These are phyloP conservation scores for Antechinus stuartii DNA, from an alignment of 2,113 vertebrate species.

Conservation along the genomic window DNA sequence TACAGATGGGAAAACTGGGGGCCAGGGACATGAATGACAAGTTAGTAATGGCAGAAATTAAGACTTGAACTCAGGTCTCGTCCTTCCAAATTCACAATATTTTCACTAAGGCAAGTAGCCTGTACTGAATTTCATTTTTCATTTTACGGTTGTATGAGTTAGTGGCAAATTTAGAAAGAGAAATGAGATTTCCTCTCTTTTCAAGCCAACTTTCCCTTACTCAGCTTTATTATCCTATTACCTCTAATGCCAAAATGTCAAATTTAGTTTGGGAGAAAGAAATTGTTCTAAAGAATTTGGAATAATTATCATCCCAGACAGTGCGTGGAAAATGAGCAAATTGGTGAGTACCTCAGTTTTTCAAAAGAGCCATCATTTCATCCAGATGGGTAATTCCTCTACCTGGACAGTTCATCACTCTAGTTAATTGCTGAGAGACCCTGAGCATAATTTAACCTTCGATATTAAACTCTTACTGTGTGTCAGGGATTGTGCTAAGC, in stretches of 20 bases:
- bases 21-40: background rate
- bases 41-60: background rate
- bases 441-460: background rate
- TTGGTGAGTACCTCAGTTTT: background rate
- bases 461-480: background rate
- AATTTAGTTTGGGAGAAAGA: conserved; percentile 32
- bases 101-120: conserved; percentile 27
- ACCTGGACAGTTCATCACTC: background rate
- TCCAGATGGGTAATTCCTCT: background rate
- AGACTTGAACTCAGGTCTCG: conserved; percentile 26
- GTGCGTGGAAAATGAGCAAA: background rate
- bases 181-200: background rate
- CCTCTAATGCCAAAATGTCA: background rate
- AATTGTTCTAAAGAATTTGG: conserved; percentile 19
- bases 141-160: conserved; percentile 12
- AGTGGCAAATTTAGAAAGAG: conserved; percentile 6
- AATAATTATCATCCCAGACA: background rate
- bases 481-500: background rate
- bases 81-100: conserved; percentile 21
- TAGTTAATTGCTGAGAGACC: background rate
- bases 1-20: background rate
- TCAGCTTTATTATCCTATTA: background rate
- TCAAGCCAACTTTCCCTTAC: background rate
- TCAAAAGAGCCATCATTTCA: background rate
- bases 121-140: background rate